Percentiles rank a stretch among this genome's conserved stretches.
Conservation (phyloP, 2,888 invertebrate species). For the Yponomeuta malinellus region DNA sequence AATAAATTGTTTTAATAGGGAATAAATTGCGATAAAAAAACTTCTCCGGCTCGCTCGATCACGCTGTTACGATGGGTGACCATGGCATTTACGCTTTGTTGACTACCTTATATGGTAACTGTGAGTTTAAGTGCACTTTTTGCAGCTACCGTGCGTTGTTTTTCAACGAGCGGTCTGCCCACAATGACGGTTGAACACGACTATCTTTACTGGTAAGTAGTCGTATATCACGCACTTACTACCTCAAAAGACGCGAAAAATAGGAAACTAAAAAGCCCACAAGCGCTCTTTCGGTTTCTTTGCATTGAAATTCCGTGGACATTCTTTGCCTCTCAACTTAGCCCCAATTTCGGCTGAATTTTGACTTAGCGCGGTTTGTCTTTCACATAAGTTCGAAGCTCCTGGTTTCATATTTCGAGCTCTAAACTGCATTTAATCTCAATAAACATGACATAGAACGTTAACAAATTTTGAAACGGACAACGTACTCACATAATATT, state of each 20-base stretch:
- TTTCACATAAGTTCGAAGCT: too few species aligned
- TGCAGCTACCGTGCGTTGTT: conserved; percentile 1
- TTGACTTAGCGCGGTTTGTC: too few species aligned
- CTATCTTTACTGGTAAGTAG: neutral
- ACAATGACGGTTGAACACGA: neutral
- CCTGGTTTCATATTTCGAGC: too few species aligned
- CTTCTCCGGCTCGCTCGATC: conserved; percentile 26
- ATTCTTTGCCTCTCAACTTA: neutral
- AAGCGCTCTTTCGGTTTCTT: neutral
- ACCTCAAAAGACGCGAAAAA: neutral
- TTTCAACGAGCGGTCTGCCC: neutral
- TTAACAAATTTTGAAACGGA: too few species aligned
- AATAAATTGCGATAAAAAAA: conserved; percentile 57
- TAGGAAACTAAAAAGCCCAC: neutral
- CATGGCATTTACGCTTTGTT: conserved; percentile 73
- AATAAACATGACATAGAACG: too few species aligned
- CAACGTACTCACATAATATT: too few species aligned
- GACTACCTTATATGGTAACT: conserved; percentile 49
- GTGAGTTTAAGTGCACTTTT: conserved; percentile 56
- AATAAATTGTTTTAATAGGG: conserved; percentile 71
- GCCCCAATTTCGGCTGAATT: neutral
- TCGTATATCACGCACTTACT: neutral
- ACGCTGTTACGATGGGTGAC: conserved; percentile 65
- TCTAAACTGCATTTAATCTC: too few species aligned
- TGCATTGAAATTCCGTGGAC: neutral